Percentiles rank a stretch among this genome's conserved stretches.
phyloP scores from a whole-genome alignment of 2,113 vertebrate genomes.

The Oriolus oriolus region DNA sequence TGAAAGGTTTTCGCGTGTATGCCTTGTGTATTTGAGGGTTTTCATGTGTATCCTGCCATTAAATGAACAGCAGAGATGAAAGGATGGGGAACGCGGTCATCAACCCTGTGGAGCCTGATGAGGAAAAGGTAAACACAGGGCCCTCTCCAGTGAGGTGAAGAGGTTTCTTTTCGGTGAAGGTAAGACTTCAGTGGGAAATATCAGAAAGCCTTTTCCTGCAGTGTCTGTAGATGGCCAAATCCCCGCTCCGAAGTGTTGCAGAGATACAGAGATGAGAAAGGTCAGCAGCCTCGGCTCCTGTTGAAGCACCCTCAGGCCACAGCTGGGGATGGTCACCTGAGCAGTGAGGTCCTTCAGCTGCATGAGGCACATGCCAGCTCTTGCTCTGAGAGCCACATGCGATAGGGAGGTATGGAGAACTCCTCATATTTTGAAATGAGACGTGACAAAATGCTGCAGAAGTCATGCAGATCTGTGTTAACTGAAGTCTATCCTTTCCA shows the following conservation, averaged over 20 bases:
- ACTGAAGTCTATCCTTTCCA: background rate
- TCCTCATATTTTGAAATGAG: background rate
- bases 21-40: accelerated
- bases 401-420: background rate
- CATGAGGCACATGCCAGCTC: background rate
- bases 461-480: background rate
- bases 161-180: background rate
- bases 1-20: background rate
- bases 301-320: background rate
- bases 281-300: background rate
- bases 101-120: background rate
- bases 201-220: background rate
- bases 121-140: background rate
- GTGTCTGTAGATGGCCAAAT: background rate
- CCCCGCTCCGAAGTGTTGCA: background rate
- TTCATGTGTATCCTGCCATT: background rate
- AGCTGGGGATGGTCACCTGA: accelerated
- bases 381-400: accelerated
- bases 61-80: background rate
- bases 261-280: background rate
- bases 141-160: too few relatives aligned
- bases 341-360: background rate
- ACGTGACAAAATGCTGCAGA: background rate
- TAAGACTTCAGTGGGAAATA: background rate
- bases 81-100: background rate